Base-by-base conservation (phyloP, 2,888 invertebrate genomes). In the Eudasyphora cyanicolor region DNA sequence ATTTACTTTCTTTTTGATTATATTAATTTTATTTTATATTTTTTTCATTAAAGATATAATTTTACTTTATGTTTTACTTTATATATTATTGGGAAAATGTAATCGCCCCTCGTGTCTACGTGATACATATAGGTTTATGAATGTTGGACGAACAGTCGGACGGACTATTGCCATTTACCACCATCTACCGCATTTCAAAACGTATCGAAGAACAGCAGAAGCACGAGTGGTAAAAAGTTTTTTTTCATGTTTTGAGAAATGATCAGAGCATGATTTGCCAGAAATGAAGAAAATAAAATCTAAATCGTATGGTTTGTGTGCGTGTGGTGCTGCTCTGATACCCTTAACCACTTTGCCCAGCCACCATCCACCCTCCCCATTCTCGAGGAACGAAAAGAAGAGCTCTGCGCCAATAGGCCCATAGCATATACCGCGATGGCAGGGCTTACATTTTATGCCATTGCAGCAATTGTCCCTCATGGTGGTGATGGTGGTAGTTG, bases 241-340 rank as follows among this genome's bases (percentile, higher is more conserved):
- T 87, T 89, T 87, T 89, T 87, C 85, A 86, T 74, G 77, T 87
- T 89, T 90, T 90, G 90, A 90, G 88, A 90, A 90, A 90, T 90
- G 90, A 90, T 89, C 83, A 67, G 42, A 83, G 77, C 78, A 86
- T 86, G 86, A 86, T 85, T 86, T 85, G 86, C 86, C 77, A 86
- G 67, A 86, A 85, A 84, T 60, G 21, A 42, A 17, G 24, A 73
- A 57, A 73, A 60, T 24, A 32, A 78, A 84, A 81, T 80, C 78
- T 84, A 81, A 81, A 76, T 79, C 73, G 60, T 73, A 79, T 73
- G 73, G 80, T 80, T 76, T 19, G 14, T 24, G 67, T 24, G 10
- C 3, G n/a, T 14, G 27, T 67, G 2, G 12, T 67, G 29, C 67
- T 12, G 42, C 42, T 6, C 67, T 76, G 73, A 82, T 79, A 79